Base-by-base conservation (phyloP, 2,113 vertebrate species). In the Illadopsis cleaveri region DNA sequence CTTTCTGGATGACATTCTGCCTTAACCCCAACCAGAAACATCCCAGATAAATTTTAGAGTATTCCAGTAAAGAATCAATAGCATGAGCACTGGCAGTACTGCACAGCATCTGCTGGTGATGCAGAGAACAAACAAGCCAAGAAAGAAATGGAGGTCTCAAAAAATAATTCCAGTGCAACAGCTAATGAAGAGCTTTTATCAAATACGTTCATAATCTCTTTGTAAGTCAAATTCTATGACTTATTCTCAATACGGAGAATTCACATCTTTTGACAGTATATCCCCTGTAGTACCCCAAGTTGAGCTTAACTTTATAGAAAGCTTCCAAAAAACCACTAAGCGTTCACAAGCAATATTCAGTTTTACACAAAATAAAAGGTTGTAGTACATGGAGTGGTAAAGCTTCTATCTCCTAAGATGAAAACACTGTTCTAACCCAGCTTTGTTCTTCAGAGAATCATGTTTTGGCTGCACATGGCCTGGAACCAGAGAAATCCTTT, bases 351-450 rank as follows among this genome's bases (percentile, higher is more conserved):
- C 5, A 82, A 65, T 40, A n/a, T 31, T 42, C 17, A 47, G 37
- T 48, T 82, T 75, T 14, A 75, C 22, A 44, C 17, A 42, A 91
- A 85, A 73, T 11, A 69, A 56, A 82, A 82, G 16, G 20, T 5
- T 12, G 51, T 6, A 58, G 33, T 25, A 69, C 15, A 13, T 2
- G 4, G 53, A 2, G 2, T 6, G 14, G 11, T 9, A 47, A 40
- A 72, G 10, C 4, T 21, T 15, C 19, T 11, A 4, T 18, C 51
- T 80, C 38, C 57, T 16, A 53, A 66, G 22, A 68, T 2, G 3
- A 64, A 28, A 58, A 35, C 0, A 0, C 21, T 64, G 14, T 23
- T 53, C 38, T 68, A 38, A 54, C 22, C 20, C 28, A 3, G 6
- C 31, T 78, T 45, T 61, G 28, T n/a, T 78, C 15, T 33, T 54